These are phyloP conservation scores for Scolopax rusticola DNA, from an alignment of 2,797 vertebrate genomes.

Conservation along the genomic window DNA sequence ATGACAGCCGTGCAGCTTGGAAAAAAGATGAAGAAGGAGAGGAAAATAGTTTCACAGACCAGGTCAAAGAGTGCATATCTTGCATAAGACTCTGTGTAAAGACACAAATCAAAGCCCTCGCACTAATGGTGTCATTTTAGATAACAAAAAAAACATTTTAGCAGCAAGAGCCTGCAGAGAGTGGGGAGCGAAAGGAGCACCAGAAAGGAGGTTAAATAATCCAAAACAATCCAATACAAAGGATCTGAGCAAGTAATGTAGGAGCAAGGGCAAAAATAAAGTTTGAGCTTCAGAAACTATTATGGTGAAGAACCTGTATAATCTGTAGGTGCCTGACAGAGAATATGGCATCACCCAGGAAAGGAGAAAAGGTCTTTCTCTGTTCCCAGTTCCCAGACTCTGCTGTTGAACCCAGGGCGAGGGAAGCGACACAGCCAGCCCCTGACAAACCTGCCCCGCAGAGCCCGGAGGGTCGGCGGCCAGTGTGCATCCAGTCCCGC, in stretches of 20 bases:
- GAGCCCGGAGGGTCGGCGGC: conserved; percentile 94
- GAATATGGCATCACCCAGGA: rapidly evolving
- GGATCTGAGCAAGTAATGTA: neutral
- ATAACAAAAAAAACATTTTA: conserved; percentile 43
- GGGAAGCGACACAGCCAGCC: neutral
- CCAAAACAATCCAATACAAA: neutral
- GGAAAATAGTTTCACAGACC: conserved; percentile 25
- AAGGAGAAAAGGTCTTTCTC: neutral
- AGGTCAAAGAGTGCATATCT: conserved; percentile 42
- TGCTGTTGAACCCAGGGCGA: rapidly evolving
- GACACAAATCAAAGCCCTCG: conserved; percentile 41
- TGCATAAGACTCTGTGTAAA: conserved; percentile 46
- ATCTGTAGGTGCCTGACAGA: neutral
- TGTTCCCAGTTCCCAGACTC: neutral
- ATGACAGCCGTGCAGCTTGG: neutral
- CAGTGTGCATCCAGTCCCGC: conserved; percentile 99
- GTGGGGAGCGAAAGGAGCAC: neutral
- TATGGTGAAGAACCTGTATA: neutral
- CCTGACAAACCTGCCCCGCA: conserved; percentile 91
- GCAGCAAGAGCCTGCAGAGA: conserved; percentile 4
- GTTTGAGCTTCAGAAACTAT: neutral
- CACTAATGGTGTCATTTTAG: conserved; percentile 31
- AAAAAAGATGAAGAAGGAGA: conserved; percentile 36
- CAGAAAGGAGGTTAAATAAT: neutral
- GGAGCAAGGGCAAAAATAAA: neutral